Percentiles rank a stretch among this genome's conserved stretches.
phyloP scores from a whole-genome alignment of 2,113 vertebrate species.

The Phoenicopterus ruber region DNA sequence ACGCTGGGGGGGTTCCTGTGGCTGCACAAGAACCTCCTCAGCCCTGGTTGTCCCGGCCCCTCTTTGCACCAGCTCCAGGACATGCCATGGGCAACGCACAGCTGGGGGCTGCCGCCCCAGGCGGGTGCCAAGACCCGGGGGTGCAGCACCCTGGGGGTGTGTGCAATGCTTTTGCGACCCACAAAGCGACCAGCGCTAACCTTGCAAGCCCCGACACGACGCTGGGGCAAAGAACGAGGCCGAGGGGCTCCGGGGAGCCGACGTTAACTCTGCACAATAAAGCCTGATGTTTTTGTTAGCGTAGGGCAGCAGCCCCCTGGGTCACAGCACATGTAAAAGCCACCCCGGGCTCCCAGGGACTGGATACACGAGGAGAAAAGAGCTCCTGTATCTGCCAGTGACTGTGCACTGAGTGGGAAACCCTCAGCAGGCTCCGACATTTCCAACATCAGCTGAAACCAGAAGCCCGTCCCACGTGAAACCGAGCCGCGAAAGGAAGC shows the following conservation, averaged over 20 bases:
- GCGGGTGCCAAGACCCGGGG: background rate
- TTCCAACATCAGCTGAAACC: background rate
- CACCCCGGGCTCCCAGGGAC: accelerated
- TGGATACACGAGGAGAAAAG: accelerated
- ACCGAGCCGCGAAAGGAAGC: accelerated
- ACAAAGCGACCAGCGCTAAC: accelerated
- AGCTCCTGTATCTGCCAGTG: accelerated
- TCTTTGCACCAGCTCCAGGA: background rate
- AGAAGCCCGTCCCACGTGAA: accelerated
- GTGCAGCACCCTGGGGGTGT: background rate
- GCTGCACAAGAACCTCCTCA: background rate
- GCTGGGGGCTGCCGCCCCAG: background rate
- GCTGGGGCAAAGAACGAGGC: too few species aligned
- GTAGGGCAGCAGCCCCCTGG: background rate
- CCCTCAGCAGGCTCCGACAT: background rate
- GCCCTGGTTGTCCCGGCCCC: background rate
- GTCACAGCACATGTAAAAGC: background rate
- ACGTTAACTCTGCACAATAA: background rate
- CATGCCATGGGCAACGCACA: accelerated
- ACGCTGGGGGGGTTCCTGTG: too few species aligned
- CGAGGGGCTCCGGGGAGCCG: accelerated
- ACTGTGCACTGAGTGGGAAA: background rate
- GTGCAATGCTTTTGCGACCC: accelerated
- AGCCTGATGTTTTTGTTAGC: accelerated
- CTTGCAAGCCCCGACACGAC: background rate